Conservation (phyloP, 30 jellyfish, hydroid and myxozoan genomes). For the Aurelia sp. region DNA sequence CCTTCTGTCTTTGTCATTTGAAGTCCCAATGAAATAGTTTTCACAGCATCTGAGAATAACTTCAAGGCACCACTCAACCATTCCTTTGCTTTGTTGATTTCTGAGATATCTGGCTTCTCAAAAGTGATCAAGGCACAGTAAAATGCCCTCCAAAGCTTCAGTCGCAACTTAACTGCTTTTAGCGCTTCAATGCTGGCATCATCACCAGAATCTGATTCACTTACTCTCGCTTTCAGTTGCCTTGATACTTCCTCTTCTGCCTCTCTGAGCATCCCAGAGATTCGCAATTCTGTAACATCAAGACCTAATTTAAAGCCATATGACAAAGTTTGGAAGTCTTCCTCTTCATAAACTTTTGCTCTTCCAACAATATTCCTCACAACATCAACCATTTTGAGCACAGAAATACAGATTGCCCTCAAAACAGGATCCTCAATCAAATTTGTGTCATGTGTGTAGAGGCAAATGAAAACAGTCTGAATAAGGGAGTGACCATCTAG, state of each 20-base stretch:
- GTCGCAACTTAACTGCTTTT: conserved; percentile 67
- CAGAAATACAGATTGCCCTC: conserved; percentile 76
- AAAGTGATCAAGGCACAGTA: conserved; percentile 77
- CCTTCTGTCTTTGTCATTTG: conserved; percentile 15
- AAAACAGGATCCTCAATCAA: conserved; percentile 76
- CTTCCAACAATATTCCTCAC: conserved; percentile 71
- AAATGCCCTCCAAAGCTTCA: conserved; percentile 81
- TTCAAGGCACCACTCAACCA: conserved; percentile 38
- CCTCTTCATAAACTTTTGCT: conserved; percentile 95
- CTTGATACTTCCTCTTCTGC: conserved; percentile 91
- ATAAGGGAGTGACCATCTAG: conserved; percentile 93
- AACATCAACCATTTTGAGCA: conserved; percentile 78
- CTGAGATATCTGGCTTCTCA: conserved; percentile 85
- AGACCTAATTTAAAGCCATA: conserved; percentile 79
- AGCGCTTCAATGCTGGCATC: conserved; percentile 23
- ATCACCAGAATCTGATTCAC: conserved; percentile 2
- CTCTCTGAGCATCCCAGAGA: conserved; percentile 90
- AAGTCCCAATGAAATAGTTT: conserved; percentile 28
- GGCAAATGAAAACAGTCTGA: conserved; percentile 84
- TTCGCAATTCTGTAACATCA: conserved; percentile 69
- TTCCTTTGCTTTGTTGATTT: conserved; percentile 52
- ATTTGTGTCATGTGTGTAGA: conserved; percentile 83
- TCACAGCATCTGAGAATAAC: conserved; percentile 14
- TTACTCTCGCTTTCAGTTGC: conserved; percentile 53
- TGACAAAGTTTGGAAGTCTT: conserved; percentile 88